A percentile compares a stretch with the other conserved stretches of the same genome.
Evolutionary conservation across 2,888 invertebrate genomes (phyloP).

Genomic region (Strigamia crassipes): DNA sequence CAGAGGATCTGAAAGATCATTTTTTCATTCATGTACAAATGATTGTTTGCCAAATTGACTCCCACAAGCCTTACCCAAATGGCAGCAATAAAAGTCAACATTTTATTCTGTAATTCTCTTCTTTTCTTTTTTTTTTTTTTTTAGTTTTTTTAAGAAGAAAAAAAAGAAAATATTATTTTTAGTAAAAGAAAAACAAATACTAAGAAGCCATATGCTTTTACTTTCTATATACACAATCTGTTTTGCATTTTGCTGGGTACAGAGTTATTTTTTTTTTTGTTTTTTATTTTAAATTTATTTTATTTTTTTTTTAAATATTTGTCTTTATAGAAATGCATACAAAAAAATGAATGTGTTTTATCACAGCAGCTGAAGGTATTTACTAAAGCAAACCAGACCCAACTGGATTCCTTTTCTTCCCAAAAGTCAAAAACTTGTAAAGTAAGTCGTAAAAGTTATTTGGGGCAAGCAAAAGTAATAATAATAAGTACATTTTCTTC

Average conservation of each 20-base stretch:
- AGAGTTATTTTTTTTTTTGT: background rate
- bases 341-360: background rate
- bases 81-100: slow-evolving; percentile 10
- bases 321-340: slow-evolving; percentile 18
- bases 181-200: background rate
- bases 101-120: background rate
- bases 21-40: background rate
- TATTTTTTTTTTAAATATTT: background rate
- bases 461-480: background rate
- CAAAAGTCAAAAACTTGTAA: background rate
- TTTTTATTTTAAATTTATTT: background rate
- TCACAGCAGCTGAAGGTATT: slow-evolving; percentile 18
- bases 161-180: too few species aligned
- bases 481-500: background rate
- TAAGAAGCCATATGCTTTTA: slow-evolving; percentile 8
- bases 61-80: slow-evolving; percentile 3
- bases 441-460: background rate
- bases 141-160: too few species aligned
- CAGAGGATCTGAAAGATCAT: background rate
- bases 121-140: background rate
- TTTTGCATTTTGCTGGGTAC: background rate
- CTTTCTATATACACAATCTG: background rate
- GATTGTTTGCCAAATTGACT: slow-evolving; percentile 10
- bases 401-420: background rate
- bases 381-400: slow-evolving; percentile 9